These are phyloP conservation scores for Cheilosia vulpina DNA, from an alignment of 2,888 invertebrate species.

Conservation along the genomic window DNA sequence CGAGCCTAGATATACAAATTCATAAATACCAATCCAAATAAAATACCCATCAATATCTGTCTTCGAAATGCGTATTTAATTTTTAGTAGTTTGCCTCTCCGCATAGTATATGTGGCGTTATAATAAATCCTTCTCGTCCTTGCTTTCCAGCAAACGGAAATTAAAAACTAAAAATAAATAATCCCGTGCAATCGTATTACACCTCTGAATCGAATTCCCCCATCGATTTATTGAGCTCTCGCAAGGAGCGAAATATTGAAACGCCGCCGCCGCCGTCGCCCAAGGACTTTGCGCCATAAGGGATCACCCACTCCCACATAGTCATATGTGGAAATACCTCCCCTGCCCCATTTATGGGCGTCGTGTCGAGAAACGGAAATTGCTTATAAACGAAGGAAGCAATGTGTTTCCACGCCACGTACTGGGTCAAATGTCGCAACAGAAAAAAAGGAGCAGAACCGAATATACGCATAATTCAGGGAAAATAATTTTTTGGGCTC, in stretches of 20 bases:
- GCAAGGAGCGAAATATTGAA: constrained; percentile 53
- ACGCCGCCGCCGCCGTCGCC: constrained; percentile 16
- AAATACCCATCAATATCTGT: no score
- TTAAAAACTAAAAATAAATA: constrained; percentile 75
- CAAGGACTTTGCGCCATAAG: constrained; percentile 60
- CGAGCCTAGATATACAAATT: no score
- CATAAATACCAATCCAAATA: no score
- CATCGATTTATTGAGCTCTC: constrained; percentile 68
- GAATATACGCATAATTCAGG: constrained; percentile 68
- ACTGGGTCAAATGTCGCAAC: constrained; percentile 72
- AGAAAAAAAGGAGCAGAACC: constrained; percentile 18
- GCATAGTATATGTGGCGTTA: neutral
- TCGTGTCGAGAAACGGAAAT: constrained; percentile 74
- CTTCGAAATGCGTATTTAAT: neutral
- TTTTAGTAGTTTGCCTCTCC: neutral
- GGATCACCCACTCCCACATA: constrained; percentile 13
- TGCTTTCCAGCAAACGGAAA: constrained; percentile 56
- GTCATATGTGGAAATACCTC: constrained; percentile 19
- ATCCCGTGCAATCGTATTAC: constrained; percentile 59
- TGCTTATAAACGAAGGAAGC: constrained; percentile 75
- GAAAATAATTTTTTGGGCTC: constrained; percentile 60
- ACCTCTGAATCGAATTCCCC: constrained; percentile 51
- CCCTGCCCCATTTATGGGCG: constrained; percentile 52
- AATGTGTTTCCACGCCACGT: constrained; percentile 66
- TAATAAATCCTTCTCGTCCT: constrained; percentile 27